Conservation (phyloP, 2,113 vertebrate genomes). For the Cairina moschata region DNA sequence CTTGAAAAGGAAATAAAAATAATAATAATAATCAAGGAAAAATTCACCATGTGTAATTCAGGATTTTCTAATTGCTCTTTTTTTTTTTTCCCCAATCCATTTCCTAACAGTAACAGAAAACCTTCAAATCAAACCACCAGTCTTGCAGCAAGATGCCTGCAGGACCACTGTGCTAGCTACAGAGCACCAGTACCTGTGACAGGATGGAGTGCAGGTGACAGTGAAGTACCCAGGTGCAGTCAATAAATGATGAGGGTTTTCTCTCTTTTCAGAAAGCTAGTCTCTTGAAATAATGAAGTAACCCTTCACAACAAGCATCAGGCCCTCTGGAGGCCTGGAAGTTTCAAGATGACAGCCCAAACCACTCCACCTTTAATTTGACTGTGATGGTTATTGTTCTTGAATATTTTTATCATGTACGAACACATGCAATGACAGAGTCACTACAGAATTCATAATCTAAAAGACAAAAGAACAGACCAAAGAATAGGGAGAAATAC, state of each 20-base stretch:
- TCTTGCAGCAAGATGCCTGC: background rate
- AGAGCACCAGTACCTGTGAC: background rate
- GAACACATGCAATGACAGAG: background rate
- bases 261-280: background rate
- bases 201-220: background rate
- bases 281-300: background rate
- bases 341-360: rapidly evolving
- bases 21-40: background rate
- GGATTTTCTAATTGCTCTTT: background rate
- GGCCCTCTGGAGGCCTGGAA: background rate
- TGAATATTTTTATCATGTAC: background rate
- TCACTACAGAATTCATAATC: background rate
- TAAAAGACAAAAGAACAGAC: background rate
- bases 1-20: background rate
- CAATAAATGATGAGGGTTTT: rapidly evolving
- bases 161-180: background rate
- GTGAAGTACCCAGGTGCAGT: rapidly evolving
- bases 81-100: background rate
- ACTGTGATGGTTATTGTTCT: background rate
- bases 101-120: background rate
- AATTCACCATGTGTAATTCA: background rate
- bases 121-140: rapidly evolving
- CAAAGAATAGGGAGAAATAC: background rate
- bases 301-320: background rate
- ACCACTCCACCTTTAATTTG: background rate